These are phyloP conservation scores for Hiodon alosoides DNA, from an alignment of 2,113 vertebrate genomes.

Conservation along the genomic window DNA sequence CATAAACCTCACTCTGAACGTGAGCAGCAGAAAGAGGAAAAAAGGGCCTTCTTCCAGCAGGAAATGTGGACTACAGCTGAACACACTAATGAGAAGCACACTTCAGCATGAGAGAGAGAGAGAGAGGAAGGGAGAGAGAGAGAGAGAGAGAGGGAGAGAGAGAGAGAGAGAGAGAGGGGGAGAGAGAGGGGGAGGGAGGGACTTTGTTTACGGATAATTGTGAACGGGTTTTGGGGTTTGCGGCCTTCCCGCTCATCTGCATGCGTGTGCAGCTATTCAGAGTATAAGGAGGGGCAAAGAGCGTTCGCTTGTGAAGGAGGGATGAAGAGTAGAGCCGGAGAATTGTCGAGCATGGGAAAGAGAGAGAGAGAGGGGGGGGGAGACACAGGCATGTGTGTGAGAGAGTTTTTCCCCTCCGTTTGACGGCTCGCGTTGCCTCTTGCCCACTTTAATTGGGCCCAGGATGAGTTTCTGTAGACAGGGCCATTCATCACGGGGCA, in stretches of 20 bases:
- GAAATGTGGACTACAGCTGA: too few relatives aligned
- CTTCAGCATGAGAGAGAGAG: not conserved
- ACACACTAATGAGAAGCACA: too few relatives aligned
- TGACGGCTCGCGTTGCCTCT: constrained; percentile 84
- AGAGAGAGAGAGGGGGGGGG: not conserved
- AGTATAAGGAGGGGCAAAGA: too few relatives aligned
- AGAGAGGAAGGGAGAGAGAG: not conserved
- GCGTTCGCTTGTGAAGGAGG: too few relatives aligned
- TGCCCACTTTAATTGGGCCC: constrained; percentile 97
- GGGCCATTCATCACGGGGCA: constrained; percentile 99
- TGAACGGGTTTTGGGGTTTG: too few relatives aligned
- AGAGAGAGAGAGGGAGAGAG: not conserved
- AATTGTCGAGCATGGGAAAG: not conserved
- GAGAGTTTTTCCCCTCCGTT: constrained; percentile 41
- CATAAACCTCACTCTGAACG: not conserved
- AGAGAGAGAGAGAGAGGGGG: constrained; percentile 6
- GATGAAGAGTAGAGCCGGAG: not conserved
- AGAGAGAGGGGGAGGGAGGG: not conserved
- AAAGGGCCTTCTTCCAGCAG: too few relatives aligned
- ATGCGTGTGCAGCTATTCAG: too few relatives aligned
- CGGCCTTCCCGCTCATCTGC: too few relatives aligned
- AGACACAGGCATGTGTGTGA: constrained; percentile 9
- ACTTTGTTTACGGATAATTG: too few relatives aligned
- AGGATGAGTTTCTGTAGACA: constrained; percentile 97
- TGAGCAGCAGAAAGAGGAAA: not conserved